Evolutionary conservation across 2,888 invertebrate species (phyloP), one percentile per base, ranked within the genome.

Genomic region (Prenolepis imparis): DNA sequence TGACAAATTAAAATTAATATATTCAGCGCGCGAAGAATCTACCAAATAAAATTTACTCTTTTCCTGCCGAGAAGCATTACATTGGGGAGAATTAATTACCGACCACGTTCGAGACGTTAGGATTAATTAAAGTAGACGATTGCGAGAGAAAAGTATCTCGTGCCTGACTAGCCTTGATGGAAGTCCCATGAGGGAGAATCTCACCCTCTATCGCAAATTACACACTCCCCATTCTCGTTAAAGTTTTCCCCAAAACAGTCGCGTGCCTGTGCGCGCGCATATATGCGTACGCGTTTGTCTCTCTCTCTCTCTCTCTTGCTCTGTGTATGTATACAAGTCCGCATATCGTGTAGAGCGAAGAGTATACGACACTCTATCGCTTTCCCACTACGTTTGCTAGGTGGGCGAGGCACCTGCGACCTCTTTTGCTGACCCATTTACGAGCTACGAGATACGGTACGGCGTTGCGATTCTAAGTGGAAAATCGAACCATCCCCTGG

Each of bases 361-460:
- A 68, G 68, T 80, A 57, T 78, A 85, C 64, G 83, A 63, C 82
- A 78, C 80, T 73, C 82, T 78, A 85, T 77, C 63, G 86, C 81
- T 77, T 85, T 84, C 67, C 82, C 83, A 72, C 64, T 73, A 63
- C 75, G 74, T 77, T 75, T 63, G 72, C 83, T 75, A 86, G 83
- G 85, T 89, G 89, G 89, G 89, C 89, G 89, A 89, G 89, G 89
- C 89, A 88, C 90, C 90, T 90, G 90, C 88, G 90, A 89, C 89
- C 89, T 82, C 89, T 87, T 89, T 89, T 63, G 75, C 84, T 85
- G 89, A 90, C 89, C 89, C 82, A 89, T 90, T 86, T 90, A 87
- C 87, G 55, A 66, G 80, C 74, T 68, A 66, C 75, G 75, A 68
- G 75, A 72, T 78, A 78, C 72, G 72, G 72, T 72, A 72, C 78